These are phyloP conservation scores for Dendropsophus ebraccatus DNA, from an alignment of 2,113 vertebrate species.

Conservation along the genomic window DNA sequence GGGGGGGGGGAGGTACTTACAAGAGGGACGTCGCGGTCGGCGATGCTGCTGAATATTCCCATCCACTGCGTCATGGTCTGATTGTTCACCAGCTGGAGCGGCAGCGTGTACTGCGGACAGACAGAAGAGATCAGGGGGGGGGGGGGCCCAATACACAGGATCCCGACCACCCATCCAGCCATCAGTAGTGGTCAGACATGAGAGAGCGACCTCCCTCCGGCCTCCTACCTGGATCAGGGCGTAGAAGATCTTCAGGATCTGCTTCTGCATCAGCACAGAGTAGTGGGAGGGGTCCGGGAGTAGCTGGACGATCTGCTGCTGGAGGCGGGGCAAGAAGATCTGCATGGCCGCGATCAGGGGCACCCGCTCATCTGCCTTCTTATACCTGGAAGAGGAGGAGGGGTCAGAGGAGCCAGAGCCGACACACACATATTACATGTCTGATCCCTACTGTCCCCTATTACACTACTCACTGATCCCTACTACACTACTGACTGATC, in stretches of 20 bases:
- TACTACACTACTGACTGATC: too few species aligned
- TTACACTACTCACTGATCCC: too few species aligned
- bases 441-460: neutral
- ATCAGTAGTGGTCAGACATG: too few species aligned
- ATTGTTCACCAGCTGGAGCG: constrained; percentile 92
- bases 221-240: constrained; percentile 93
- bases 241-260: constrained; percentile 99
- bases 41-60: constrained; percentile 95
- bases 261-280: constrained; percentile 97
- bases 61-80: constrained; percentile 98
- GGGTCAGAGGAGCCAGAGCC: too few species aligned
- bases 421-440: too few species aligned
- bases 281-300: constrained; percentile 89
- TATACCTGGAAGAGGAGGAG: constrained; percentile 79
- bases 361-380: constrained; percentile 95
- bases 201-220: too few species aligned
- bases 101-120: constrained; percentile 87
- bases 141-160: too few species aligned
- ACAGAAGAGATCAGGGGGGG: neutral
- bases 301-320: constrained; percentile 94
- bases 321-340: constrained; percentile 95
- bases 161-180: too few species aligned
- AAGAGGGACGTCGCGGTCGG: constrained; percentile 93
- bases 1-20: constrained; percentile 79
- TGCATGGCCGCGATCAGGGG: constrained; percentile 97